Evolutionary conservation across 2,113 vertebrate species (phyloP).

Genomic region (Gracilinanus agilis): DNA sequence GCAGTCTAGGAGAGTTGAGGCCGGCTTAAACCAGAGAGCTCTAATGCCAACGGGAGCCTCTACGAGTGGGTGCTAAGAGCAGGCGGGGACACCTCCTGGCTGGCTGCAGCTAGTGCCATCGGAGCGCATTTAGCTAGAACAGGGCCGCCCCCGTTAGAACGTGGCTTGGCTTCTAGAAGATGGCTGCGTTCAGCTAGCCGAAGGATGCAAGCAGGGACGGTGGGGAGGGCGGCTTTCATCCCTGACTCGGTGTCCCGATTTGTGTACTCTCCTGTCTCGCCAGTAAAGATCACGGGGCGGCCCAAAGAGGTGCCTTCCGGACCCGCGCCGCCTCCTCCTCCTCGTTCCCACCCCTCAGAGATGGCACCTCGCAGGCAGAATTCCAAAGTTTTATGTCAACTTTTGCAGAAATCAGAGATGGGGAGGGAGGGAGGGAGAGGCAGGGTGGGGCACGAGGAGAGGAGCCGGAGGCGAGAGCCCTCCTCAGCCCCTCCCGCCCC

Average conservation of each 20-base stretch:
- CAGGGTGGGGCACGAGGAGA: background rate
- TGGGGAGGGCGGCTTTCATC: background rate
- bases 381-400: slow-evolving; percentile 79
- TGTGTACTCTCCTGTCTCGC: background rate
- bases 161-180: background rate
- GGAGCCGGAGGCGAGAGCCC: background rate
- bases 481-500: background rate
- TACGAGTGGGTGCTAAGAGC: background rate
- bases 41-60: background rate
- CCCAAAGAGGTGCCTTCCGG: background rate
- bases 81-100: background rate
- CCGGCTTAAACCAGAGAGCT: background rate
- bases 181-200: background rate
- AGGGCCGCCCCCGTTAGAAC: too few relatives aligned
- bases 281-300: background rate
- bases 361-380: slow-evolving; percentile 71
- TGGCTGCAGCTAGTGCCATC: background rate
- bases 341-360: slow-evolving; percentile 54
- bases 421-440: background rate
- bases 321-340: background rate
- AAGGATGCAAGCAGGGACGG: background rate
- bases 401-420: slow-evolving; percentile 77
- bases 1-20: too few relatives aligned
- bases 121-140: background rate
- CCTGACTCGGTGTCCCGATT: background rate